Evolutionary conservation across 30 jellyfish, hydroid and myxozoan genomes (phyloP).

Genomic region (Chironex yamaguchii): DNA sequence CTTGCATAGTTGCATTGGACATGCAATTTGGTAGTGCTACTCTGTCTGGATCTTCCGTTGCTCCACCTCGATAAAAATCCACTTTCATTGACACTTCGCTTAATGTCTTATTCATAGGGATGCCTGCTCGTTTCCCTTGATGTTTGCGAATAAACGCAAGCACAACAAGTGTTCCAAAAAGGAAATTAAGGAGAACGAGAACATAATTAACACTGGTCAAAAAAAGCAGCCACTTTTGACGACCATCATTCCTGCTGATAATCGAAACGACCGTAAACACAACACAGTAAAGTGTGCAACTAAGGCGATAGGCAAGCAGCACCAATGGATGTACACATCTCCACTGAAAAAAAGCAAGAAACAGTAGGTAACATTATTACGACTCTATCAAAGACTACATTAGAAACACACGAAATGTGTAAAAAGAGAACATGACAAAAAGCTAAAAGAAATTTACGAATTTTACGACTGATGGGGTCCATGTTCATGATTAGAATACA

Average conservation of each 20-base stretch:
- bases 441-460: too few species aligned
- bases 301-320: not conserved
- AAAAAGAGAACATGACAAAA: too few species aligned
- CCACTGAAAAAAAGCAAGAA: not conserved
- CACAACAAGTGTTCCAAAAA: not conserved
- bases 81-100: not conserved
- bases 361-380: too few species aligned
- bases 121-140: not conserved
- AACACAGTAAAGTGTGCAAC: not conserved
- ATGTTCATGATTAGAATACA: too few species aligned
- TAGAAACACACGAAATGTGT: too few species aligned
- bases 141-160: not conserved
- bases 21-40: not conserved
- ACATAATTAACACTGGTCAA: constrained; percentile 72
- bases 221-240: constrained; percentile 44
- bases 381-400: too few species aligned
- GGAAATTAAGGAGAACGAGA: constrained; percentile 34
- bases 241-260: not conserved
- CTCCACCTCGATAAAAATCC: not conserved
- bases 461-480: too few species aligned
- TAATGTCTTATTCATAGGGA: not conserved
- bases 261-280: not conserved
- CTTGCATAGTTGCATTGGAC: not conserved
- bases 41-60: not conserved
- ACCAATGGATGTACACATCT: not conserved